Base-by-base conservation (phyloP, 2,888 invertebrate genomes). In the Dorcus parallelipipedus region DNA sequence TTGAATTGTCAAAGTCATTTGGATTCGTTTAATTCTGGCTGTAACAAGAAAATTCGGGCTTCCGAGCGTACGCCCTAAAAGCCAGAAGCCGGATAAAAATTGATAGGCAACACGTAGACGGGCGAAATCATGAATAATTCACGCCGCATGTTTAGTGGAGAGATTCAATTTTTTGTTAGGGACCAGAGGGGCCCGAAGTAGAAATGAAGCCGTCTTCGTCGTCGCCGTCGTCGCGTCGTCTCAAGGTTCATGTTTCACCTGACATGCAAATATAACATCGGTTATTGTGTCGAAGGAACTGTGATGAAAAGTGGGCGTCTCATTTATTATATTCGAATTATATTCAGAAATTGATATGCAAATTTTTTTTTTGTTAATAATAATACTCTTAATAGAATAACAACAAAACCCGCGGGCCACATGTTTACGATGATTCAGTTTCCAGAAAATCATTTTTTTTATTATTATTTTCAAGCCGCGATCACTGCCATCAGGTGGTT, bases 121-220 rank as follows among this genome's bases (percentile, higher is more conserved):
- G 60, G 58, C 58, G 61, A 59, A 63, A 55, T 66, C 59, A 69
- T 69, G 67, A 68, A 69, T 69, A 61, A 69, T 69, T 68, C 68
- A 68, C 43, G 38, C 26, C 53, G 59, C 60, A 59, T 61, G 56
- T 63, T 60, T 64, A 58, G 62, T 60, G 54, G 58, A 54, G 62
- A 66, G 65, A 68, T 67, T 61, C 63, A 67, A 65, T 67, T 69
- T 69, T 69, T 62, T 60, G 54, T 60, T 62, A 58, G 59, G 53
- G 62, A 20, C 53, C 52, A 52, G 54, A 26, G 54, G 51, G 26
- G 54, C 48, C 47, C 55, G 56, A 56, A 52, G 56, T 60, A 57
- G 60, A 65, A 65, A 67, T 67, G 62, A 67, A 67, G 64, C 61
- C 64, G 63, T 33, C 26, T 33, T 33, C 26, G 26, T 33, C 26